Evolutionary conservation across 2,888 invertebrate species (phyloP), one percentile per base, ranked within the genome.

Genomic region (Lasioglossum leucozonium): DNA sequence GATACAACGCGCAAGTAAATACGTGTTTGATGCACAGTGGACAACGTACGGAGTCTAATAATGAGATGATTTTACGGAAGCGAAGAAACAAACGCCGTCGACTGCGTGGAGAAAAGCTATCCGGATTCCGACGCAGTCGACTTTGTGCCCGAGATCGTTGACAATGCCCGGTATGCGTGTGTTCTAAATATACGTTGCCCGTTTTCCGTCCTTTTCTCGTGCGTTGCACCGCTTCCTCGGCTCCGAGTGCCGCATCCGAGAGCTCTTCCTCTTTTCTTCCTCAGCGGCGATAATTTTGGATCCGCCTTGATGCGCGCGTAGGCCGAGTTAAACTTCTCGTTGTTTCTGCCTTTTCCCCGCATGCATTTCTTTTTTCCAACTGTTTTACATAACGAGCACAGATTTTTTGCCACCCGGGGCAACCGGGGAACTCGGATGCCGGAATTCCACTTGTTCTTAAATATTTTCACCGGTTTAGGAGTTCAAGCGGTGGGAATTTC

Each of bases 171-270:
- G 72, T 80, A 87, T 85, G 80, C 80, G 75, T 55, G 65, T 65
- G 72, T 89, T 82, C 85, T 86, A 84, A 89, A 87, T 85, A 89
- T 87, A 87, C 65, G n/a, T 34, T 3, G 26, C 55, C 44, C 65
- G 44, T 30, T 26, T 47, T 44, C 84, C 74, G 18, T 84, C 78
- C 72, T 71, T 44, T 55, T 78, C 65, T 65, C 62, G 8, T 42
- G 16, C 73, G 73, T 42, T 42, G 44, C 55, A 72, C 2, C 55
- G 55, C 1, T 55, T 55, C 67, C 83, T 44, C 71, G 69, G 22
- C 62, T 74, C 69, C 62, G 37, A 37, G 22, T 51, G 42, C n/a
- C 65, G 51, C 81, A 34, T 26, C 42, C 51, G 26, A 37, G 82
- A n/a, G n/a, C n/a, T n/a, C 74, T 75, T 84, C 72, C 82, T 77